These are phyloP conservation scores for Etia nguti DNA, from an alignment of 2,113 vertebrate species.

Conservation along the genomic window DNA sequence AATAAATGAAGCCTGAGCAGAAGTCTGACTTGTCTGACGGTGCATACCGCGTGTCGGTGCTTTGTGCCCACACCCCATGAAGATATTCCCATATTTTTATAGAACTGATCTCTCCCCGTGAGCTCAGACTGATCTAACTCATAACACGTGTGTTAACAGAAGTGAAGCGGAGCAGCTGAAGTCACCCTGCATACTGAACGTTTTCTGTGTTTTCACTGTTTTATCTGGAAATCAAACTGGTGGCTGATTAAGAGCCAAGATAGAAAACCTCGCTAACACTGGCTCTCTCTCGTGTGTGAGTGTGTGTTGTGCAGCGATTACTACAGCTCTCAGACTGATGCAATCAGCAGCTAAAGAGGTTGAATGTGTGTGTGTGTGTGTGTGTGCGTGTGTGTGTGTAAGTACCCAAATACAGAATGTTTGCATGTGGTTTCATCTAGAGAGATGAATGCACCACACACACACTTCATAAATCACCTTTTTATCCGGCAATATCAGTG, in stretches of 20 bases:
- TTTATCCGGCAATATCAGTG: constrained; percentile 37
- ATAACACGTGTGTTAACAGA: neutral
- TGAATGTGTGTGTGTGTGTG: neutral
- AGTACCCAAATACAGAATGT: constrained; percentile 4
- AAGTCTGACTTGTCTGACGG: neutral
- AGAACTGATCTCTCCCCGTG: neutral
- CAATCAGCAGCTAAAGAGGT: constrained; percentile 51
- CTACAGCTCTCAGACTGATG: constrained; percentile 43
- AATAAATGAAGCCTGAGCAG: neutral
- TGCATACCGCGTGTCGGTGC: neutral
- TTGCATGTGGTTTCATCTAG: constrained; percentile 24
- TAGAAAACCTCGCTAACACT: constrained; percentile 17
- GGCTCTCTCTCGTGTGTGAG: neutral
- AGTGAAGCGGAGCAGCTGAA: neutral
- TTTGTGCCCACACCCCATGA: neutral
- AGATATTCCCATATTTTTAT: neutral
- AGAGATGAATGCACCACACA: constrained; percentile 1
- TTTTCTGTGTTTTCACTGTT: neutral
- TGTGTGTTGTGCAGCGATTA: constrained; percentile 19
- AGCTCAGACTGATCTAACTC: neutral
- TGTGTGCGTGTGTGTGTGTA: neutral
- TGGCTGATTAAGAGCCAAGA: constrained; percentile 40
- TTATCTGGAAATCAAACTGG: constrained; percentile 35
- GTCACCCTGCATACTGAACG: neutral
- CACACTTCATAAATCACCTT: constrained; percentile 37